A percentile compares a stretch with the other conserved stretches of the same genome.
Evolutionary conservation across 2,797 vertebrate species (phyloP).

Genomic region (Tarsius wallacei): DNA sequence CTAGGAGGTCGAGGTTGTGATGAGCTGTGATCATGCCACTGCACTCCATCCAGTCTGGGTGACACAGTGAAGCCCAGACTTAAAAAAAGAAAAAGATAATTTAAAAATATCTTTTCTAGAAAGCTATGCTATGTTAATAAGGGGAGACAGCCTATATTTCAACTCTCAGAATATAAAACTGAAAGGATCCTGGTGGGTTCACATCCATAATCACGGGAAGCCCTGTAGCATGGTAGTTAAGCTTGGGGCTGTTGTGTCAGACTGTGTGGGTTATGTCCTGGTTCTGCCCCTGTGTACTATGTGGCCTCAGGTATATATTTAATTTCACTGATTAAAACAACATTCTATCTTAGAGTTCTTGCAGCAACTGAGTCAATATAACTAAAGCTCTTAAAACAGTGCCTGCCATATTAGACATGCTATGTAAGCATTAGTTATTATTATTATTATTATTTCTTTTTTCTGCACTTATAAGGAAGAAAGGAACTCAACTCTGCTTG

Average conservation of each 20-base stretch:
- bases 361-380: not conserved
- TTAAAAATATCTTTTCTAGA: slow-evolving; percentile 47
- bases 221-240: rapidly evolving
- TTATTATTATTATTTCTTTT: not conserved
- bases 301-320: not conserved
- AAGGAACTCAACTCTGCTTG: not conserved
- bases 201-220: not conserved
- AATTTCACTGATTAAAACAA: not conserved
- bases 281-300: not conserved
- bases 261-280: not conserved
- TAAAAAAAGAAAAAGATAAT: not conserved
- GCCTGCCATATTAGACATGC: not conserved
- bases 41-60: too few species aligned
- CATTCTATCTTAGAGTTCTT: not conserved
- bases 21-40: too few species aligned
- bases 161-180: slow-evolving; percentile 6
- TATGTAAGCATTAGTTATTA: not conserved
- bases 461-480: not conserved
- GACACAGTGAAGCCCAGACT: too few species aligned
- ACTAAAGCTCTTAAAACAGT: not conserved
- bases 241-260: too few species aligned
- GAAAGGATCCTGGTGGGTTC: not conserved
- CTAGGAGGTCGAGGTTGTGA: too few species aligned
- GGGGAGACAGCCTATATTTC: not conserved
- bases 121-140: slow-evolving; percentile 24